A percentile compares a stretch with the other conserved stretches of the same genome.
Conservation (phyloP, 2,113 vertebrate genomes). For the Elanus axillaris region DNA sequence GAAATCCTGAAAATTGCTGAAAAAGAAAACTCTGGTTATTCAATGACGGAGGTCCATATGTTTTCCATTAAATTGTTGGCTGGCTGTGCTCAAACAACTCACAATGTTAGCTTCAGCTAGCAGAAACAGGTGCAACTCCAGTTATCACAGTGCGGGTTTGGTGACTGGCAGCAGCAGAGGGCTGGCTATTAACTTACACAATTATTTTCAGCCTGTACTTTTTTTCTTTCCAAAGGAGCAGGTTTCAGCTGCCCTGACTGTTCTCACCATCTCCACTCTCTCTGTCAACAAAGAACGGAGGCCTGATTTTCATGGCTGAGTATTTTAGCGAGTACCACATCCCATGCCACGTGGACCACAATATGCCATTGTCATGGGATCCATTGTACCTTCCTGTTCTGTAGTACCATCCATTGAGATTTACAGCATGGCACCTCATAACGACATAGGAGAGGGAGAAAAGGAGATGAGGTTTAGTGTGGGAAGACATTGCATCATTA, state of each 20-base stretch:
- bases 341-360: constrained; percentile 87
- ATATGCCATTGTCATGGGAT: constrained; percentile 77
- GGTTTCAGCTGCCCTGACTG: neutral
- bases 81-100: neutral
- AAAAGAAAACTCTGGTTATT: neutral
- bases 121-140: neutral
- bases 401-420: constrained; percentile 86
- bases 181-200: neutral
- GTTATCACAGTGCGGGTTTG: neutral
- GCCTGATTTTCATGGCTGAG: constrained; percentile 85
- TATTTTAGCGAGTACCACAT: constrained; percentile 87
- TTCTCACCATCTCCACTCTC: constrained; percentile 79
- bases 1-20: neutral
- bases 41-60: neutral
- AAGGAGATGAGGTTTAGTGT: neutral
- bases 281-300: constrained; percentile 72
- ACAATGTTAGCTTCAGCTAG: neutral
- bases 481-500: neutral
- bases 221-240: neutral
- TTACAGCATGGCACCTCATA: constrained; percentile 83
- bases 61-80: neutral
- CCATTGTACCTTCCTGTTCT: constrained; percentile 78
- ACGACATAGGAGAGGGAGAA: neutral
- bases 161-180: neutral
- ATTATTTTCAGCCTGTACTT: neutral